Evolutionary conservation across 2,113 vertebrate species (phyloP).

Genomic region (Prunella himalayana): DNA sequence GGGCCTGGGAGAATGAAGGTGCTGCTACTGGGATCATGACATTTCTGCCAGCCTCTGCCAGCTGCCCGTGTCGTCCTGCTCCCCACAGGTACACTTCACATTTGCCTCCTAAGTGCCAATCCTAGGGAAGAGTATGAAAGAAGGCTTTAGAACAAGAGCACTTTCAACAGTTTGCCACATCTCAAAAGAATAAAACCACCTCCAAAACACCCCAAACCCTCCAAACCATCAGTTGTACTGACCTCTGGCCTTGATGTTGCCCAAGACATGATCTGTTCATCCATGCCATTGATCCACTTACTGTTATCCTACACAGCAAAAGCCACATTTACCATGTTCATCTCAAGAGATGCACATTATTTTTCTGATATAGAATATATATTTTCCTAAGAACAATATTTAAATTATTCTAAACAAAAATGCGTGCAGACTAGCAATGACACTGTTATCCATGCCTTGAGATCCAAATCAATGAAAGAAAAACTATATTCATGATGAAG

Average conservation of each 20-base stretch:
- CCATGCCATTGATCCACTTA: constrained; percentile 92
- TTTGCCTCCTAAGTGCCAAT: constrained; percentile 97
- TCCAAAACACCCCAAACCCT: background rate
- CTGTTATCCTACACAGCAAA: constrained; percentile 86
- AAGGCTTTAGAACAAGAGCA: background rate
- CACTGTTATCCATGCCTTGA: background rate
- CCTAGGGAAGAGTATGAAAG: constrained; percentile 66
- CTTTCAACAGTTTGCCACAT: background rate
- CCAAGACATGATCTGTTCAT: constrained; percentile 99
- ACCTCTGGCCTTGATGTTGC: constrained; percentile 95
- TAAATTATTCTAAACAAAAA: background rate
- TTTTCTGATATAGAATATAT: background rate
- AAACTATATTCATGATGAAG: background rate
- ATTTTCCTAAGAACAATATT: background rate
- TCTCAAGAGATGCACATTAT: background rate
- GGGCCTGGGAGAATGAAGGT: constrained; percentile 92
- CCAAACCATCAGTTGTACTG: background rate
- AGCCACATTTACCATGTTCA: background rate
- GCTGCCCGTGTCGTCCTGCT: constrained; percentile 91
- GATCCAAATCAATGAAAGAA: background rate
- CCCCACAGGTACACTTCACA: constrained; percentile 94
- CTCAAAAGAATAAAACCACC: background rate
- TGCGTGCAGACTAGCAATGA: background rate
- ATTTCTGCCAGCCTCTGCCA: constrained; percentile 94
- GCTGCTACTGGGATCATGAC: constrained; percentile 88